Evolutionary conservation across 2,113 vertebrate species (phyloP).

Genomic region (Lepisosteus oculatus): DNA sequence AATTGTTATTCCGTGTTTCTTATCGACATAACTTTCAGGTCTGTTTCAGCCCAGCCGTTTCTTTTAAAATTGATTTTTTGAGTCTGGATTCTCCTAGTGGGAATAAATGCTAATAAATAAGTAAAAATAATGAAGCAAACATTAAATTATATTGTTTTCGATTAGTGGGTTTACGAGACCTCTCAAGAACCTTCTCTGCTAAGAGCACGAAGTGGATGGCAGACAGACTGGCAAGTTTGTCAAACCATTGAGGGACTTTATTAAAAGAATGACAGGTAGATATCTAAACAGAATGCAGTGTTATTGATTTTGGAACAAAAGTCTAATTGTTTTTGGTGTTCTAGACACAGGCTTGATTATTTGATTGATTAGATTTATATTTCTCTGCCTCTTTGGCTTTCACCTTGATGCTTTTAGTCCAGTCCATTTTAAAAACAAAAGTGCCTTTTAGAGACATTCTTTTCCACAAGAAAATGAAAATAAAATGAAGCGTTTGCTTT

Average conservation of each 20-base stretch:
- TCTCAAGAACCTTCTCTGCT: constrained; percentile 55
- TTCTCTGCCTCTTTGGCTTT: constrained; percentile 56
- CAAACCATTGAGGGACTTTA: constrained; percentile 54
- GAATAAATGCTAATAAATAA: constrained; percentile 61
- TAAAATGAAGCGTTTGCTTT: too few species aligned
- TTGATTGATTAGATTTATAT: constrained; percentile 74
- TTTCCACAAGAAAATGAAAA: too few species aligned
- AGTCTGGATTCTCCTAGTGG: constrained; percentile 49
- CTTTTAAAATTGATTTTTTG: constrained; percentile 15
- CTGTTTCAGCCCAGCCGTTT: background rate
- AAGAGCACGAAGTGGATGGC: constrained; percentile 48
- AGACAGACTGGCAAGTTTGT: constrained; percentile 53
- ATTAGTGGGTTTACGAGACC: constrained; percentile 68
- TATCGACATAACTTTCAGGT: background rate
- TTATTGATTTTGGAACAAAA: constrained; percentile 69
- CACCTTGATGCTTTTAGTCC: constrained; percentile 9
- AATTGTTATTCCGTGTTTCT: background rate
- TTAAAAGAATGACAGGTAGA: constrained; percentile 68
- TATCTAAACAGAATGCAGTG: constrained; percentile 66
- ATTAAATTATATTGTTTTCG: constrained; percentile 70
- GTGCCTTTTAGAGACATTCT: too few species aligned
- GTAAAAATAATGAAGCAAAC: constrained; percentile 58
- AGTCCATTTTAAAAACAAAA: too few species aligned
- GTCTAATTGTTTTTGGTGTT: constrained; percentile 73
- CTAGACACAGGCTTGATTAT: constrained; percentile 66